Conservation (phyloP, 2,113 vertebrate species). For the Telmatochromis sp. region DNA sequence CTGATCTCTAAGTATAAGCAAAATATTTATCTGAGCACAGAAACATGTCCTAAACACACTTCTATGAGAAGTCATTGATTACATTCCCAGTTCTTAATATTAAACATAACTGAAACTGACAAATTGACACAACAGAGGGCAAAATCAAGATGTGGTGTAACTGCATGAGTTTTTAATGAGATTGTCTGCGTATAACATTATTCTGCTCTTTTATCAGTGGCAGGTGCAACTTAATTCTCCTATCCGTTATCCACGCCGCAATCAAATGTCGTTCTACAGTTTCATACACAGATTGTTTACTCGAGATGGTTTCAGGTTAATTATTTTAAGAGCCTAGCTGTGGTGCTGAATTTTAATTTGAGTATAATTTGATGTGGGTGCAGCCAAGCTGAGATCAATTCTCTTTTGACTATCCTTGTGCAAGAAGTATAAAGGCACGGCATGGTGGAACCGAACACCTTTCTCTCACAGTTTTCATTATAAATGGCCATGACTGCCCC, state of each 20-base stretch:
- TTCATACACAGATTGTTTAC: conserved; percentile 19
- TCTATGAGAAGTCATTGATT: background rate
- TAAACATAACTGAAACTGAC: background rate
- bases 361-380: background rate
- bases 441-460: background rate
- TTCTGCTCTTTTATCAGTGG: background rate
- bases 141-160: background rate
- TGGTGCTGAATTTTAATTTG: background rate
- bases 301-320: background rate
- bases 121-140: background rate
- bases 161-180: background rate
- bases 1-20: background rate
- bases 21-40: background rate
- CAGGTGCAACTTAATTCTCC: background rate
- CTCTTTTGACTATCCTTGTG: background rate
- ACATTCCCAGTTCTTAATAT: background rate
- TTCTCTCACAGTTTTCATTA: background rate
- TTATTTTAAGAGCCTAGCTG: conserved; percentile 5
- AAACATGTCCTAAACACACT: background rate
- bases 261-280: background rate
- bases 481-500: background rate
- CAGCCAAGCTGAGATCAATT: background rate
- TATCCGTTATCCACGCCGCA: background rate
- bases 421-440: background rate
- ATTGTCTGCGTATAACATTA: background rate